These are phyloP conservation scores for Falco concolor DNA, from an alignment of 2,797 vertebrate genomes.

Conservation along the genomic window DNA sequence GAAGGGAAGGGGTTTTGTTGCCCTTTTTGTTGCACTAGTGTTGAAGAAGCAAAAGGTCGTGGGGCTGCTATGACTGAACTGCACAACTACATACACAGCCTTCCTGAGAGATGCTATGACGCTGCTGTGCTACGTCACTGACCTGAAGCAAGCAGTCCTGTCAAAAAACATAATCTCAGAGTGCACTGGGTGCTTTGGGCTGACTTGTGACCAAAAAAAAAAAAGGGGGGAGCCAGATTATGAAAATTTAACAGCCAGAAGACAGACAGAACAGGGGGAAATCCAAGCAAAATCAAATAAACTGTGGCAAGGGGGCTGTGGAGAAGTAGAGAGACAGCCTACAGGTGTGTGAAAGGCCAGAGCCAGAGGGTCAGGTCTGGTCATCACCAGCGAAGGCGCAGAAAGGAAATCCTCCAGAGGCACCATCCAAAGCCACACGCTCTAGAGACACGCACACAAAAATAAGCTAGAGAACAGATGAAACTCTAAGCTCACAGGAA, in stretches of 20 bases:
- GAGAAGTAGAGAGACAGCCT: not conserved
- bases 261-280: not conserved
- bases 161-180: not conserved
- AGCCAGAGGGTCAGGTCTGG: not conserved
- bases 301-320: not conserved
- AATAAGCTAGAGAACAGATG: not conserved
- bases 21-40: not conserved
- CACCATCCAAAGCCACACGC: not conserved
- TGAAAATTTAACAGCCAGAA: not conserved
- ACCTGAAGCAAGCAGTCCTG: not conserved
- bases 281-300: not conserved
- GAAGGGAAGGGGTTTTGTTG: not conserved
- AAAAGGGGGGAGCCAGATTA: not conserved
- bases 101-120: not conserved
- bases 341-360: not conserved
- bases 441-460: not conserved
- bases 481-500: not conserved
- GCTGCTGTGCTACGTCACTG: not conserved
- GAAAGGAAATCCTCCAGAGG: not conserved
- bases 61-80: not conserved
- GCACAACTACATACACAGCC: not conserved
- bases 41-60: not conserved
- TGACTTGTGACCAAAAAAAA: not conserved
- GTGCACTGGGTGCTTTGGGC: not conserved
- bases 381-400: not conserved